These are phyloP conservation scores for Leuciscus idus DNA, from an alignment of 2,113 vertebrate species.

Conservation along the genomic window DNA sequence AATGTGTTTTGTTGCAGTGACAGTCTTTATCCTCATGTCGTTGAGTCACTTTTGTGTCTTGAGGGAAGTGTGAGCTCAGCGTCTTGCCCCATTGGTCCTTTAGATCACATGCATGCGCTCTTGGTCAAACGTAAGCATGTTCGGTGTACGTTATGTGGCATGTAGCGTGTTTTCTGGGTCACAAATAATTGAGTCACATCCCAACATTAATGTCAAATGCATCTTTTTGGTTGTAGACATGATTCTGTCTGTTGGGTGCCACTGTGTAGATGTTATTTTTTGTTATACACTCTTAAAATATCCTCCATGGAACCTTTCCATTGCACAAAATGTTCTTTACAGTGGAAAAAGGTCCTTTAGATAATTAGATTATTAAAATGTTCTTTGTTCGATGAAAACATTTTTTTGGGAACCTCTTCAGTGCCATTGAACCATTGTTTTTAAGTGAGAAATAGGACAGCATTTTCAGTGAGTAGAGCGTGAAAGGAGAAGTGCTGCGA, in stretches of 20 bases:
- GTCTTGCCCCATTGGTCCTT: constrained; percentile 34
- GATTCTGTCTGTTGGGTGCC: background rate
- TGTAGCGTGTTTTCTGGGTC: background rate
- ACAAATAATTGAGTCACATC: constrained; percentile 32
- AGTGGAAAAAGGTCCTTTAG: too few relatives aligned
- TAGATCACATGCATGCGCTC: constrained; percentile 55
- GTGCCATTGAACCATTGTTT: background rate
- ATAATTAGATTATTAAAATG: too few relatives aligned
- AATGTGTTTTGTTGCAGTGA: constrained; percentile 24
- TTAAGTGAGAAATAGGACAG: background rate
- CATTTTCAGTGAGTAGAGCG: background rate
- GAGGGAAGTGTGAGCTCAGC: constrained; percentile 44
- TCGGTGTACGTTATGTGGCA: background rate
- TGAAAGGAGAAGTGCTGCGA: background rate
- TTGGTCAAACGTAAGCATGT: constrained; percentile 51
- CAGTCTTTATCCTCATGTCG: constrained; percentile 44
- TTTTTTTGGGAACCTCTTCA: too few relatives aligned
- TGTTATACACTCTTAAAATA: too few relatives aligned
- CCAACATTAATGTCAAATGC: constrained; percentile 13
- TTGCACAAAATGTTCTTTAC: too few relatives aligned
- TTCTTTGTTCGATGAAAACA: too few relatives aligned
- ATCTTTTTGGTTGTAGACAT: background rate
- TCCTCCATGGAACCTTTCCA: too few relatives aligned
- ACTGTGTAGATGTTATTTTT: constrained; percentile 7
- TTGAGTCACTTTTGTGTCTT: constrained; percentile 52